phyloP scores from a whole-genome alignment of 2,797 vertebrate species.

The Esox lucius region DNA sequence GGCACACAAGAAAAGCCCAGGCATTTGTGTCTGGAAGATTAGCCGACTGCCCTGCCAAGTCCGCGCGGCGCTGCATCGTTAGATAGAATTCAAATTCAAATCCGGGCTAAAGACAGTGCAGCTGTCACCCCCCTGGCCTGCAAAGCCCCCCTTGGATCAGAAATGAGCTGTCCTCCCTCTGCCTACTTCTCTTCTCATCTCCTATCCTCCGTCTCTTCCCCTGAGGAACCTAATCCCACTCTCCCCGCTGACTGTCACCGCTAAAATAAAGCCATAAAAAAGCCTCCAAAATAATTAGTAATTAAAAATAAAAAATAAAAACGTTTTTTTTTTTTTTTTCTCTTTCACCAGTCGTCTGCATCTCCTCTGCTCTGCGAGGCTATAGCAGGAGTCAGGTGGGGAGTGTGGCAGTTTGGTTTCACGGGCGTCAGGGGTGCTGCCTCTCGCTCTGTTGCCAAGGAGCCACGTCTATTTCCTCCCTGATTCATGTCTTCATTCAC shows the following conservation, averaged over 20 bases:
- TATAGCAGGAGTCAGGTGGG: conserved; percentile 41
- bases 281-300: conserved; percentile 78
- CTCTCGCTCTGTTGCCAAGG: conserved; percentile 39
- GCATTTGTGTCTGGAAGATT: conserved; percentile 88
- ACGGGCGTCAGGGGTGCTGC: conserved; percentile 60
- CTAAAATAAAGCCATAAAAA: conserved; percentile 82
- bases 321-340: conserved; percentile 51
- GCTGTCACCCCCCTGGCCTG: conserved; percentile 87
- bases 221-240: conserved; percentile 70
- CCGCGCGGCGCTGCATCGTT: conserved; percentile 79
- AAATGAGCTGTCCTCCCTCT: conserved; percentile 88
- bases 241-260: conserved; percentile 78
- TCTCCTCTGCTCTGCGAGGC: not conserved
- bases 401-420: conserved; percentile 25
- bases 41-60: conserved; percentile 86
- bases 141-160: conserved; percentile 82
- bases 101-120: conserved; percentile 85
- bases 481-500: conserved; percentile 47
- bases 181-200: conserved; percentile 68
- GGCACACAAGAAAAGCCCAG: conserved; percentile 83
- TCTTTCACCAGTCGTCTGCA: conserved; percentile 14
- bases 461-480: conserved; percentile 33
- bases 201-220: conserved; percentile 58
- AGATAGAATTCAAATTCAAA: conserved; percentile 92
- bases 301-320: conserved; percentile 69